These are phyloP conservation scores for Tetragnatha montana DNA, from an alignment of 2,888 invertebrate genomes.

Conservation along the genomic window DNA sequence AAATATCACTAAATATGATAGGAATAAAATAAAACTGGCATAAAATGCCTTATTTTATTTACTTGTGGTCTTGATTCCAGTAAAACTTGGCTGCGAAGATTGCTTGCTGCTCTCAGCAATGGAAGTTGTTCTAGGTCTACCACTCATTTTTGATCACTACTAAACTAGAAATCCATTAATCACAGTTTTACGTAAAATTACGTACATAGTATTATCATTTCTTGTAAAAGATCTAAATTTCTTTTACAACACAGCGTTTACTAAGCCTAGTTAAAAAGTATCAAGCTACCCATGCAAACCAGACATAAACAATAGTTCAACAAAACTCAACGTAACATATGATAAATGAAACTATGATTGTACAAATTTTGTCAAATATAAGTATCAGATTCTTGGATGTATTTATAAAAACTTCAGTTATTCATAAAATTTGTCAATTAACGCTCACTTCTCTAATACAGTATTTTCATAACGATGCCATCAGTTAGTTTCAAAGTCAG, in stretches of 20 bases:
- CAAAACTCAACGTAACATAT: not conserved
- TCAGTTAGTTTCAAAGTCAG: not conserved
- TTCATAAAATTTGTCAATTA: constrained; percentile 67
- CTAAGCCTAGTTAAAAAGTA: constrained; percentile 63
- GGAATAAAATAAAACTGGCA: not conserved
- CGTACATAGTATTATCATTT: constrained; percentile 52
- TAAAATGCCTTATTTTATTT: constrained; percentile 5
- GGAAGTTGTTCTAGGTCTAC: constrained; percentile 96
- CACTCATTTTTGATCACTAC: constrained; percentile 82
- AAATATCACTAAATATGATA: constrained; percentile 7
- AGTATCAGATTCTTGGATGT: not conserved
- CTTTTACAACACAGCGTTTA: constrained; percentile 26
- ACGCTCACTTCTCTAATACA: constrained; percentile 51
- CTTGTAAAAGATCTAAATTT: constrained; percentile 20
- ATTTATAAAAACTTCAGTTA: constrained; percentile 7
- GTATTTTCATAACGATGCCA: constrained; percentile 31
- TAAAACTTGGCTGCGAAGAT: constrained; percentile 82
- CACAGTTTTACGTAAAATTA: constrained; percentile 37
- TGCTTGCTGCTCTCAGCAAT: constrained; percentile 97
- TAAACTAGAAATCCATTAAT: constrained; percentile 53
- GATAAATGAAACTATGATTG: constrained; percentile 3
- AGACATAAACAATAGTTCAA: not conserved
- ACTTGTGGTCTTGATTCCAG: constrained; percentile 83
- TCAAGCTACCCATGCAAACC: constrained; percentile 1
- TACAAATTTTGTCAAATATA: not conserved